These are phyloP conservation scores for Amphiprion ocellaris DNA, from an alignment of 2,113 vertebrate species.

Conservation along the genomic window DNA sequence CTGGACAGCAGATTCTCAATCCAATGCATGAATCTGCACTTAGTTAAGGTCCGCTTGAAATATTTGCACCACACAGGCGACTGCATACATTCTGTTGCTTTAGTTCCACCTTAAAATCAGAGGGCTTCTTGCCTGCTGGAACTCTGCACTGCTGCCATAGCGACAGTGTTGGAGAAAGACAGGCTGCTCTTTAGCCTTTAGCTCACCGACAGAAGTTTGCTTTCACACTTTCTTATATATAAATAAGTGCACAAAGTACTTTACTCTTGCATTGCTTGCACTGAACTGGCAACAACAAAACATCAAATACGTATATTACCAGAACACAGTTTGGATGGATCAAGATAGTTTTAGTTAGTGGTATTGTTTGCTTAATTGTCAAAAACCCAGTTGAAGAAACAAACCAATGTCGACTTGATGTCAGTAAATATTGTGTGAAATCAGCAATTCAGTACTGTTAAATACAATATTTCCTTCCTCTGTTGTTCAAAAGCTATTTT, in stretches of 20 bases:
- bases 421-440: not conserved
- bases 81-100: conserved; percentile 39
- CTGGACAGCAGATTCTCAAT: conserved; percentile 46
- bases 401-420: not conserved
- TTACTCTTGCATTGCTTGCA: not conserved
- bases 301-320: not conserved
- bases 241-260: not conserved
- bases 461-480: not conserved
- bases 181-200: conserved; percentile 56
- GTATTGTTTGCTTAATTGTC: not conserved
- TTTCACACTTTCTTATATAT: conserved; percentile 23
- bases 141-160: conserved; percentile 72
- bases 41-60: conserved; percentile 53
- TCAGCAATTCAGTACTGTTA: not conserved
- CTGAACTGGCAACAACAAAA: not conserved
- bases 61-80: conserved; percentile 8
- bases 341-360: not conserved
- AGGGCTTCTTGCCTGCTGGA: conserved; percentile 42
- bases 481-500: conserved; percentile 13
- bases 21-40: conserved; percentile 54
- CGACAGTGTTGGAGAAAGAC: conserved; percentile 47
- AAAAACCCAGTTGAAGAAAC: conserved; percentile 4
- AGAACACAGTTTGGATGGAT: not conserved
- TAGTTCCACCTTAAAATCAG: conserved; percentile 59
- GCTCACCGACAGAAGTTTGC: conserved; percentile 44